phyloP scores from a whole-genome alignment of 2,888 invertebrate species.

The Ennomos erosarius region DNA sequence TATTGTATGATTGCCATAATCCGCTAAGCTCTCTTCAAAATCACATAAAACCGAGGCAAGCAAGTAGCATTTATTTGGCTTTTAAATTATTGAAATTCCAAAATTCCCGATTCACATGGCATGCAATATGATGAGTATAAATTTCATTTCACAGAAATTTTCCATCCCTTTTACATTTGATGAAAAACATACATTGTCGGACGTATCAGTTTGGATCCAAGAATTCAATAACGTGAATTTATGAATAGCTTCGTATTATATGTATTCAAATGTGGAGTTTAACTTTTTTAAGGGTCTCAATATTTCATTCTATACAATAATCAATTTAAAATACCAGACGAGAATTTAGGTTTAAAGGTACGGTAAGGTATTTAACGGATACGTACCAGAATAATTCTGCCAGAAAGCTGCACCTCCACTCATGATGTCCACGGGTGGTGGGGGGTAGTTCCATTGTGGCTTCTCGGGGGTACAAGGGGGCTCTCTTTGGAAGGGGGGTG shows the following conservation, averaged over 20 bases:
- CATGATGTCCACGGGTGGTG: constrained; percentile 89
- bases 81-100: constrained; percentile 72
- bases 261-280: constrained; percentile 18
- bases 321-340: too few relatives aligned
- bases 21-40: constrained; percentile 54
- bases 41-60: constrained; percentile 55
- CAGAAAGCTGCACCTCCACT: constrained; percentile 94
- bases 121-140: constrained; percentile 77
- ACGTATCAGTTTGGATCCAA: constrained; percentile 46
- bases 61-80: constrained; percentile 58
- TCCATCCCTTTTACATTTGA: constrained; percentile 57
- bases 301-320: not conserved
- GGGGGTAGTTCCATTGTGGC: constrained; percentile 84
- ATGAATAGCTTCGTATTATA: constrained; percentile 45
- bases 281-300: constrained; percentile 12
- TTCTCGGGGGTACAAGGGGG: constrained; percentile 79
- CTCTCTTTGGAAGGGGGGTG: constrained; percentile 78
- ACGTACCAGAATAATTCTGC: constrained; percentile 96
- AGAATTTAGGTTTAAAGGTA: too few relatives aligned
- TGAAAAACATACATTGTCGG: constrained; percentile 52
- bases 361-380: not conserved
- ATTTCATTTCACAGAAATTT: constrained; percentile 66
- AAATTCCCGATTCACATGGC: constrained; percentile 67
- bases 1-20: constrained; percentile 21
- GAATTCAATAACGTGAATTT: constrained; percentile 59